Evolutionary conservation across 2,888 invertebrate genomes (phyloP), one percentile per base, ranked within the genome.

Genomic region (Augiades crinisus): DNA sequence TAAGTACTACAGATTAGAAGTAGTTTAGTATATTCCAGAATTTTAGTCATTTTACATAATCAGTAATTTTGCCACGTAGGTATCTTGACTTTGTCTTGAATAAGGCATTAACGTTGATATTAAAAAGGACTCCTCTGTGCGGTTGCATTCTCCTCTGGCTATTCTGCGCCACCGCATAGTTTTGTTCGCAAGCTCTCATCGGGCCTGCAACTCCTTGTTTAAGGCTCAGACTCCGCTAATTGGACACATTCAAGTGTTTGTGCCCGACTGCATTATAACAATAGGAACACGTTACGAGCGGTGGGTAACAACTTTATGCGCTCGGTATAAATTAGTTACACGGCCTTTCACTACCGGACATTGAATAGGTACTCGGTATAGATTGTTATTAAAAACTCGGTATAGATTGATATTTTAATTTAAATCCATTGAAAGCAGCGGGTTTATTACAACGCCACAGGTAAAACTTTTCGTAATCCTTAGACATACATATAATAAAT

Each of bases 151-250:
- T 75, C 71, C 75, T 73, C 1, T 63, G 70, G 74, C 75, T 76
- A 76, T 77, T 73, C 70, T 70, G 65, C 68, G 64, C 77, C 77
- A 72, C 82, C 81, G 71, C 81, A 80, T 78, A 83, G 82, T 81
- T 82, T 81, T 81, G 83, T 82, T 81, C 83, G 72, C 81, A 74
- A 77, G 71, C 81, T 76, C 78, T 76, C 76, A 69, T 70, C 78
- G 74, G 73, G 70, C 72, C 76, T 67, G 70, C 63, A 76, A 77
- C 76, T 68, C 60, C 61, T 56, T 65, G 65, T 69, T 83, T 80
- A 84, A 83, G 83, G 80, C 75, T 52, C 66, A 75, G 74, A 58
- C 60, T 65, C 62, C 67, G 60, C 73, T 82, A 82, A 81, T 83
- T 81, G 79, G 77, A 76, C 68, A 60, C 72, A 76, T 75, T 81